Conservation (phyloP, 1,140 invertebrate species). For the Aethina tumida region DNA sequence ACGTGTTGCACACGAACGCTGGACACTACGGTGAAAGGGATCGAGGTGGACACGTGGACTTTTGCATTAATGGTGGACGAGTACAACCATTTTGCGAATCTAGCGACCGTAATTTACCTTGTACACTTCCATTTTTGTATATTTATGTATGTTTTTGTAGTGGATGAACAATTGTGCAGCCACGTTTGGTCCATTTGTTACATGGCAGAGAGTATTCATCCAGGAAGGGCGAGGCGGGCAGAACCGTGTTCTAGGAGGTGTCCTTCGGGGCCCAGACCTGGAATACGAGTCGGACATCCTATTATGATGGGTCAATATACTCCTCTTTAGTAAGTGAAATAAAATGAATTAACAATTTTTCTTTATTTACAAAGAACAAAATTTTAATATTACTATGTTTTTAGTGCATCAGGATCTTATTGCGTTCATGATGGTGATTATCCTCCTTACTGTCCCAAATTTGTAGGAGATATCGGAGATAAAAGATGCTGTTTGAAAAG, state of each 20-base stretch:
- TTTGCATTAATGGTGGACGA: constrained; percentile 65
- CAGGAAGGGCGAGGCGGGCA: constrained; percentile 41
- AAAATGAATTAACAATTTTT: background rate
- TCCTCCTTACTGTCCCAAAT: constrained; percentile 56
- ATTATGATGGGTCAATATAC: constrained; percentile 48
- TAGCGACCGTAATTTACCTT: constrained; percentile 45
- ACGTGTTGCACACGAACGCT: constrained; percentile 66
- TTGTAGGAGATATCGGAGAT: constrained; percentile 45
- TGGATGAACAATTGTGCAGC: constrained; percentile 59
- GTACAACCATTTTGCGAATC: constrained; percentile 61
- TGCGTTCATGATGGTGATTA: constrained; percentile 48
- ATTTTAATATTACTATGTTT: constrained; percentile 14
- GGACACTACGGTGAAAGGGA: constrained; percentile 62
- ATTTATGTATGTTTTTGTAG: constrained; percentile 13
- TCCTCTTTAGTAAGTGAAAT: constrained; percentile 37
- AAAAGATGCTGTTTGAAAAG: constrained; percentile 47
- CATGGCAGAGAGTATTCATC: constrained; percentile 57
- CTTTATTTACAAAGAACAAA: background rate
- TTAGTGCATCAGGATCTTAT: constrained; percentile 53
- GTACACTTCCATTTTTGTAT: background rate
- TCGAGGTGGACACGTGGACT: constrained; percentile 58
- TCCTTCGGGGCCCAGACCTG: constrained; percentile 49
- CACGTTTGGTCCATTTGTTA: constrained; percentile 66
- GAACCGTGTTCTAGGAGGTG: constrained; percentile 58
- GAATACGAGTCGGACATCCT: constrained; percentile 31